These are phyloP conservation scores for Acanthurus tractus DNA, from an alignment of 2,797 vertebrate genomes.

Conservation along the genomic window DNA sequence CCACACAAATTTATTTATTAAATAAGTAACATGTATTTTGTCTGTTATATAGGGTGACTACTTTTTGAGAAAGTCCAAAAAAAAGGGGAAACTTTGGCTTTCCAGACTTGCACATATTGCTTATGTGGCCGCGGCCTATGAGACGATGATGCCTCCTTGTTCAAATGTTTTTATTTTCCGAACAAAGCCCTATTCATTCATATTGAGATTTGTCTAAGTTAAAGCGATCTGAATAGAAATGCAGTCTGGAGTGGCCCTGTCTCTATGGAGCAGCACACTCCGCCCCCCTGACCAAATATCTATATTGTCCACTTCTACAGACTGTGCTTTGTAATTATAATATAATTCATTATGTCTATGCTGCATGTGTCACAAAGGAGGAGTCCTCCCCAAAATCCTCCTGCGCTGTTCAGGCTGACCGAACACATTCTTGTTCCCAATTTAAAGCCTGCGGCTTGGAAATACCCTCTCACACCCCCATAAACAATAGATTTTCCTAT, in stretches of 20 bases:
- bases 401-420: slow-evolving; percentile 86
- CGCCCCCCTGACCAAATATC: slow-evolving; percentile 88
- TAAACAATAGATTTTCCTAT: slow-evolving; percentile 83
- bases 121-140: slow-evolving; percentile 47
- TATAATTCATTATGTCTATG: slow-evolving; percentile 91
- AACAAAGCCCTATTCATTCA: slow-evolving; percentile 84
- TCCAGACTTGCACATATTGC: slow-evolving; percentile 48
- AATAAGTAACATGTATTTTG: not conserved
- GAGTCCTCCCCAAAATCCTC: slow-evolving; percentile 86
- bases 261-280: slow-evolving; percentile 86
- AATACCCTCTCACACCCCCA: slow-evolving; percentile 82
- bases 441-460: slow-evolving; percentile 81
- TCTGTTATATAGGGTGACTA: not conserved
- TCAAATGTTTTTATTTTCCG: slow-evolving; percentile 82
- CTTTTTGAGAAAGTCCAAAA: slow-evolving; percentile 45
- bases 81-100: slow-evolving; percentile 21
- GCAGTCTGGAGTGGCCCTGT: slow-evolving; percentile 83
- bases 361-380: slow-evolving; percentile 86
- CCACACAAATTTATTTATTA: slow-evolving; percentile 25
- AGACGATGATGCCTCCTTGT: slow-evolving; percentile 78
- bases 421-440: slow-evolving; percentile 86
- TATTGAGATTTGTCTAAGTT: slow-evolving; percentile 86
- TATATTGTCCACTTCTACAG: slow-evolving; percentile 88
- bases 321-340: slow-evolving; percentile 92
- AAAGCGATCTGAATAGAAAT: slow-evolving; percentile 85